Conservation (phyloP, 2,113 vertebrate genomes). For the Lycaon pictus region DNA sequence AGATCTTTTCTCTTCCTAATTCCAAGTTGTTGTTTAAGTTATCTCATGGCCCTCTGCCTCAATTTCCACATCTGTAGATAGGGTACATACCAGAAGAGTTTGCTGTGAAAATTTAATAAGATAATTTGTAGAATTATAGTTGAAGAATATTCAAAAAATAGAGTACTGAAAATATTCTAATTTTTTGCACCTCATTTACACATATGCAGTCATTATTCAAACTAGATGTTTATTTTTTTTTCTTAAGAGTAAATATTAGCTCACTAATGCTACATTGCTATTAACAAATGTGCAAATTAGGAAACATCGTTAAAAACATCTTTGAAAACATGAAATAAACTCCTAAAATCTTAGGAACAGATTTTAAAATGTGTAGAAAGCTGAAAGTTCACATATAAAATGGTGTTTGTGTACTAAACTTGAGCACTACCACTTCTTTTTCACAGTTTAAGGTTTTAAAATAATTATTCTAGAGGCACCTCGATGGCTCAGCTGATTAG, state of each 20-base stretch:
- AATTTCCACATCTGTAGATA: neutral
- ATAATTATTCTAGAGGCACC: neutral
- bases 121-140: neutral
- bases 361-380: neutral
- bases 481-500: no score
- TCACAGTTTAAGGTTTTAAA: constrained; percentile 3
- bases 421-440: neutral
- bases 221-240: constrained; percentile 6
- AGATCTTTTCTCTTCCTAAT: neutral
- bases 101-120: neutral
- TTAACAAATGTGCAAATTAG: constrained; percentile 3
- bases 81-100: neutral
- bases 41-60: neutral
- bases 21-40: neutral
- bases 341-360: neutral
- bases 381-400: neutral
- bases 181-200: neutral
- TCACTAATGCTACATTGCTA: neutral
- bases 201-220: neutral
- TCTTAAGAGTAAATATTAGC: neutral
- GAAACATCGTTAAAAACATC: neutral
- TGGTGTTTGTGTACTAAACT: neutral
- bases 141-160: neutral
- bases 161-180: neutral
- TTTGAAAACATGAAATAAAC: constrained; percentile 31